These are phyloP conservation scores for Amphipoea oculea DNA, from an alignment of 2,888 invertebrate genomes.

Conservation along the genomic window DNA sequence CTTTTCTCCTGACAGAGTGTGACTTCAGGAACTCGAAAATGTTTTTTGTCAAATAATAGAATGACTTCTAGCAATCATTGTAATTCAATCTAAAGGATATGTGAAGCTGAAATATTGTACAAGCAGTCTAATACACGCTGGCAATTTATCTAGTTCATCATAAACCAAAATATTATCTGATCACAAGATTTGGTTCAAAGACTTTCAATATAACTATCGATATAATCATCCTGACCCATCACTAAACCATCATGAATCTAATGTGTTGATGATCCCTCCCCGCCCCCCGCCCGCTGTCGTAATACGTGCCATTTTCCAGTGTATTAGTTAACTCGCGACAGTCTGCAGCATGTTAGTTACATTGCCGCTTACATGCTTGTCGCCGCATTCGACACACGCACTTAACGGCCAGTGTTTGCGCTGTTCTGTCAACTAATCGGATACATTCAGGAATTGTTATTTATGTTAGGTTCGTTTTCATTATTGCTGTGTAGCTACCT, in stretches of 20 bases:
- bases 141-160: no score
- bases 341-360: conserved; percentile 34
- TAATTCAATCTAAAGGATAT: neutral
- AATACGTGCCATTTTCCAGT: conserved; percentile 68
- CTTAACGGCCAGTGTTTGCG: conserved; percentile 37
- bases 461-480: neutral
- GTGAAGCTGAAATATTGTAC: neutral
- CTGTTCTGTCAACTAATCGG: conserved; percentile 27
- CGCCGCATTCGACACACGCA: conserved; percentile 48
- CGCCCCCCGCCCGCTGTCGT: conserved; percentile 53
- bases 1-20: neutral
- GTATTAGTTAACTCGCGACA: conserved; percentile 70
- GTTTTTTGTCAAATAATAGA: neutral
- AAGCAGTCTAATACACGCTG: no score
- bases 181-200: neutral
- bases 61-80: neutral
- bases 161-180: no score
- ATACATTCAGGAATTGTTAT: conserved; percentile 10
- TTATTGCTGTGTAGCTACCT: neutral
- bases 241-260: conserved; percentile 49
- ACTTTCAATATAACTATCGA: neutral
- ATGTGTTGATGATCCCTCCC: conserved; percentile 63
- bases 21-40: neutral
- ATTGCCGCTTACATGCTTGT: conserved; percentile 41
- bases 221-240: conserved; percentile 21